Percentiles rank a stretch among this genome's conserved stretches.
Evolutionary conservation across 92 coral and sea anemone genomes (phyloP).

Genomic region (Isaurus tuberculatus): DNA sequence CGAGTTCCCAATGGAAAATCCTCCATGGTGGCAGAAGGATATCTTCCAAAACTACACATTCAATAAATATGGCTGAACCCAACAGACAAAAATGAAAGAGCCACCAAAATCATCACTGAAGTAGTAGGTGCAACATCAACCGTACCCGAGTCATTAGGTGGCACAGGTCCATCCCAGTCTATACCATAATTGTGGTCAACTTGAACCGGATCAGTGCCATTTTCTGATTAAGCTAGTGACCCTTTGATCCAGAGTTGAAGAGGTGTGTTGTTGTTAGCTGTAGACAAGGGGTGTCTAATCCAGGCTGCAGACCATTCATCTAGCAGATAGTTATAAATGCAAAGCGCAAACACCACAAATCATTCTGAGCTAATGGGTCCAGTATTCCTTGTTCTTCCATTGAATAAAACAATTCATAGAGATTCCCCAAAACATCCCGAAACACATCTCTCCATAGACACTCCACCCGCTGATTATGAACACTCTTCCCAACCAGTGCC

Average conservation of each 20-base stretch:
- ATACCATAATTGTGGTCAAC: slow-evolving; percentile 59
- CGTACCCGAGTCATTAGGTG: slow-evolving; percentile 52
- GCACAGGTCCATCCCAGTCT: slow-evolving; percentile 62
- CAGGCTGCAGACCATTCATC: slow-evolving; percentile 58
- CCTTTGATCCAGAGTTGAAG: slow-evolving; percentile 42
- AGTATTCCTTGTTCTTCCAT: slow-evolving; percentile 62
- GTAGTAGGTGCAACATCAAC: slow-evolving; percentile 61
- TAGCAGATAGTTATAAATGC: slow-evolving; percentile 57
- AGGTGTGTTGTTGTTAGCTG: background rate
- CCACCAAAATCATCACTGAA: slow-evolving; percentile 25
- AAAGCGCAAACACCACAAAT: slow-evolving; percentile 61
- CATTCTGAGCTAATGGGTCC: slow-evolving; percentile 56
- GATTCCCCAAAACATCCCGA: slow-evolving; percentile 51
- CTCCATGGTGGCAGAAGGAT: background rate
- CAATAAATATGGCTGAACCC: background rate
- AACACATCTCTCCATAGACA: slow-evolving; percentile 63
- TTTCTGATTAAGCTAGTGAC: slow-evolving; percentile 60
- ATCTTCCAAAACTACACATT: slow-evolving; percentile 2
- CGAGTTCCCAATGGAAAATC: background rate
- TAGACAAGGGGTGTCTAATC: slow-evolving; percentile 4
- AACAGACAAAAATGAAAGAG: slow-evolving; percentile 9
- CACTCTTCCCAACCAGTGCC: slow-evolving; percentile 49
- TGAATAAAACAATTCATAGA: slow-evolving; percentile 53
- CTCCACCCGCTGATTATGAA: slow-evolving; percentile 49
- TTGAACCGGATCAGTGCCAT: slow-evolving; percentile 51